Percentiles rank a stretch among this genome's conserved stretches.
phyloP scores from a whole-genome alignment of 2,113 vertebrate species.

The Trogon melanurus region DNA sequence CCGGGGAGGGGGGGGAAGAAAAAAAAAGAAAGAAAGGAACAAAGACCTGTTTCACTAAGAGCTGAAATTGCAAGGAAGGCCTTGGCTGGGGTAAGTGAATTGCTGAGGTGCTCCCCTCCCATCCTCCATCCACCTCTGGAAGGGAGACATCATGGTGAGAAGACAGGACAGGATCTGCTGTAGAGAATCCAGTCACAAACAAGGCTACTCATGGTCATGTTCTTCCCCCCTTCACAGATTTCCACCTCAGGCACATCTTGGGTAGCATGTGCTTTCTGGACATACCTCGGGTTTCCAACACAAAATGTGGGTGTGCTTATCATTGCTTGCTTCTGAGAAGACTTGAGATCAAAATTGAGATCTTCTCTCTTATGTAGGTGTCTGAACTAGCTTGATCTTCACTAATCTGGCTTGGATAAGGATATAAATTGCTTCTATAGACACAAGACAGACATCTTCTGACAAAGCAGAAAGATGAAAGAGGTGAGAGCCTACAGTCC shows the following conservation, averaged over 20 bases:
- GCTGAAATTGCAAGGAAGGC: not conserved
- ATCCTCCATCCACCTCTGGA: not conserved
- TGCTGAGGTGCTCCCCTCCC: not conserved
- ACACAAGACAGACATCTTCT: not conserved
- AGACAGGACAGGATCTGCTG: not conserved
- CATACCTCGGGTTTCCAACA: not conserved
- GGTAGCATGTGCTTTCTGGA: not conserved
- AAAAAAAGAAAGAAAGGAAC: not conserved
- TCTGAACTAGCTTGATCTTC: not conserved
- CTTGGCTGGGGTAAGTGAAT: not conserved
- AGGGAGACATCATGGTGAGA: not conserved
- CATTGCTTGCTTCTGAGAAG: not conserved
- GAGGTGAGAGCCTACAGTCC: not conserved
- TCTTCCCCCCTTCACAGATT: not conserved
- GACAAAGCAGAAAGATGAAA: not conserved
- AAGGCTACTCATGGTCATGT: not conserved
- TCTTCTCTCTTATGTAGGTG: not conserved
- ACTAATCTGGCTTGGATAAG: not conserved
- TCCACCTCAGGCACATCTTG: not conserved
- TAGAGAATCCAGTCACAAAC: not conserved
- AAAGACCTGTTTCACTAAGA: not conserved
- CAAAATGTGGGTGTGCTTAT: not conserved
- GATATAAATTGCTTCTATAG: not conserved
- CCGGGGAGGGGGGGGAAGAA: not conserved
- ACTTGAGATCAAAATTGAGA: not conserved